Percentiles rank a stretch among this genome's conserved stretches.
Conservation (phyloP, 2,113 vertebrate species). For the Leptobrachium leishanense region DNA sequence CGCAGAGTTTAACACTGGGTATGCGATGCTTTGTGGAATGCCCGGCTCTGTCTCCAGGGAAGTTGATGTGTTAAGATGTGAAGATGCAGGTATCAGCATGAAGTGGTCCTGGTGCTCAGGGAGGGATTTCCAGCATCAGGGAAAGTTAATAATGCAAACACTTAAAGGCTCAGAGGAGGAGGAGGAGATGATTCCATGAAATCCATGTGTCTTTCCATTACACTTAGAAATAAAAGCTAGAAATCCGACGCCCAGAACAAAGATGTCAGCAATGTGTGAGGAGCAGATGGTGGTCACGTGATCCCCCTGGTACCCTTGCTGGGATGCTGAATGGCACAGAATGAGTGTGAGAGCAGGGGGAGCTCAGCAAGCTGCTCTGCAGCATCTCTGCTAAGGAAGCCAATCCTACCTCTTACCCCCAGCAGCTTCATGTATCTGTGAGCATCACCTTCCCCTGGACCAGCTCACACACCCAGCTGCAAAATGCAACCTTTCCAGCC, state of each 20-base stretch:
- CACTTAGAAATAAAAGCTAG: too few relatives aligned
- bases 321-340: constrained; percentile 20
- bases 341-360: constrained; percentile 15
- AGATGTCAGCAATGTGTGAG: constrained; percentile 17
- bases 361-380: constrained; percentile 16
- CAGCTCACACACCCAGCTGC: constrained; percentile 14
- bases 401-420: constrained; percentile 22
- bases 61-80: too few relatives aligned
- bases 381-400: constrained; percentile 19
- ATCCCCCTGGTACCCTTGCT: constrained; percentile 10
- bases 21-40: too few relatives aligned
- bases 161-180: too few relatives aligned
- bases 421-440: constrained; percentile 25
- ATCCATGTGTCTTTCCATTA: too few relatives aligned
- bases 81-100: too few relatives aligned
- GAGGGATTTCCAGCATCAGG: too few relatives aligned
- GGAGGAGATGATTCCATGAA: too few relatives aligned
- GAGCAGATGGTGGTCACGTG: constrained; percentile 11
- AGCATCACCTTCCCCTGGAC: constrained; percentile 14
- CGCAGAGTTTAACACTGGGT: too few relatives aligned
- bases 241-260: constrained; percentile 34
- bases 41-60: too few relatives aligned
- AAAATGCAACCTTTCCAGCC: constrained; percentile 9
- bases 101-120: too few relatives aligned
- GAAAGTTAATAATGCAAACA: too few relatives aligned